Evolutionary conservation across 2,888 invertebrate species (phyloP), one percentile per base, ranked within the genome.

Genomic region (Cheilosia grossa): DNA sequence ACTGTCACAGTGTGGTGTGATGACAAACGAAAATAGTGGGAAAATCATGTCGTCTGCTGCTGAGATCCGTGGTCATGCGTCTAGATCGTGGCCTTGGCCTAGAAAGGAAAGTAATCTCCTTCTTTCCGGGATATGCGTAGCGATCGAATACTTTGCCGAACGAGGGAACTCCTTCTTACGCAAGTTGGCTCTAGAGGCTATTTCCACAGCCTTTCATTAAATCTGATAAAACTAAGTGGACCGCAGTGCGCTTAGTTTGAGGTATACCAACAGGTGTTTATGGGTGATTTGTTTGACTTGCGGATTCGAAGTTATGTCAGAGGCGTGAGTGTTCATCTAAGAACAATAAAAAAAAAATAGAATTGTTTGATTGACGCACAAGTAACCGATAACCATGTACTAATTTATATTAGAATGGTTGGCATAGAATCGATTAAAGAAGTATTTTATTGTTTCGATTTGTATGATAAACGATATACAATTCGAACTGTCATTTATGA

Each of bases 21-120:
- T 44, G 37, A 58, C 64, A 61, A 63, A 53, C 63, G 63, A 21
- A 73, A 59, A 73, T 30, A n/a, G 1, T 53, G 27, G 42, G 49
- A 21, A 49, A 30, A 21, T 51, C 49, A 53, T 3, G n/a, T 53
- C 2, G 40, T 13, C 19, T 6, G 33, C 7, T 30, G n/a, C 2
- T 21, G 7, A 9, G 44, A 17, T 21, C 51, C 4, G 17, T 42
- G 13, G 37, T 13, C 4, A 3, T 40, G 9, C 17, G 21, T 74
- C n/a, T 37, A 33, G 44, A 1, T 17, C 2, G 10, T 15, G 27
- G 17, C 74, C 74, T 66, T 74, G 74, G 30, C 74, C 74, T 19
- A 74, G 58, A 73, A 56, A 64, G 10, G 4, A 24, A 2, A 30
- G 9, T 7, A 3, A 24, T 9, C 47, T 6, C 54, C 2, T 37